Conservation (phyloP, 2,888 invertebrate species). For the Cosmopolites sordidus region DNA sequence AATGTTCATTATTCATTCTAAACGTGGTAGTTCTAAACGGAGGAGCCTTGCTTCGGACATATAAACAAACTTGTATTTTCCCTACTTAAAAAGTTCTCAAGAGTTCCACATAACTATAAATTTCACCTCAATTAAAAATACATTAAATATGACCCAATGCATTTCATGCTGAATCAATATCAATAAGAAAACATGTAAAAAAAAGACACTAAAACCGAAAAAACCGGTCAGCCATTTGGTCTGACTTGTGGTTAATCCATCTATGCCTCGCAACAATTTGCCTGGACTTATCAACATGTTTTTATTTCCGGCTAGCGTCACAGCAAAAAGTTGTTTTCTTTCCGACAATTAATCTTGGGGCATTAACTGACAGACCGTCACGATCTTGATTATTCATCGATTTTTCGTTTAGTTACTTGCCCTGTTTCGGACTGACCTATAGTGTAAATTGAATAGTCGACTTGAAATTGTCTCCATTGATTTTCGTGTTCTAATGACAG, state of each 20-base stretch:
- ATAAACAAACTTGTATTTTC: too few relatives aligned
- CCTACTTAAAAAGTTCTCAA: too few relatives aligned
- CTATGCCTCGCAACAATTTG: constrained; percentile 8
- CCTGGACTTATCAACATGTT: constrained; percentile 8
- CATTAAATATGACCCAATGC: not conserved
- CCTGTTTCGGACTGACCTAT: not conserved
- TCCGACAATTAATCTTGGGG: constrained; percentile 33
- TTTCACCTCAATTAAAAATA: not conserved
- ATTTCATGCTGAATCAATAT: not conserved
- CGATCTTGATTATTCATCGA: constrained; percentile 31
- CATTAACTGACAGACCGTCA: constrained; percentile 33
- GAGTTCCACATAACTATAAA: too few relatives aligned
- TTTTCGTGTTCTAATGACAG: not conserved
- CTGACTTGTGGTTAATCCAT: constrained; percentile 2
- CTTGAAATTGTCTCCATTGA: not conserved
- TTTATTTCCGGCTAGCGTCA: constrained; percentile 1
- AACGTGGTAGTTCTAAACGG: too few relatives aligned
- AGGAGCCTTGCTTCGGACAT: too few relatives aligned
- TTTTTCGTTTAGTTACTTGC: constrained; percentile 18
- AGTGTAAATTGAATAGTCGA: not conserved
- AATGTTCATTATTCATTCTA: too few relatives aligned
- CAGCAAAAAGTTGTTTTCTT: constrained; percentile 14
- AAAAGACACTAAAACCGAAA: not conserved
- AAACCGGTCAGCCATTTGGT: not conserved
- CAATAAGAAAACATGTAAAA: not conserved